Conservation (phyloP, 2,797 vertebrate species). For the Periophthalmus magnuspinnatus region DNA sequence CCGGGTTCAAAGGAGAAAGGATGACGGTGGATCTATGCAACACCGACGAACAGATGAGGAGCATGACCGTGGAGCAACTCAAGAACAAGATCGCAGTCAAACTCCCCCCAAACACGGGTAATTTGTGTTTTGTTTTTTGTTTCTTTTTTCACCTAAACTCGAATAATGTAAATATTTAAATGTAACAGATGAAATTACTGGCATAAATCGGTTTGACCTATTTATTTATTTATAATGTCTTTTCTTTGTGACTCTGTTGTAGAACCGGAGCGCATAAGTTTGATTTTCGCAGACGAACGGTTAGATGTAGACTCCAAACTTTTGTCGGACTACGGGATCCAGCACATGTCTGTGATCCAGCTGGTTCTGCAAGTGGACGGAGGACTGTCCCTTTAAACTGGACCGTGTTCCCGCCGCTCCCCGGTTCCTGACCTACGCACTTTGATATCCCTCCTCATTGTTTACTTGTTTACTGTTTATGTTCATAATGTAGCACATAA, state of each 20-base stretch:
- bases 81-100: slow-evolving; percentile 57
- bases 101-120: slow-evolving; percentile 55
- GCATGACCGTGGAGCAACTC: slow-evolving; percentile 54
- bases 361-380: slow-evolving; percentile 61
- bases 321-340: slow-evolving; percentile 54
- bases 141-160: too few relatives aligned
- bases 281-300: slow-evolving; percentile 57
- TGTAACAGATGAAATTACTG: too few relatives aligned
- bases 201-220: background rate
- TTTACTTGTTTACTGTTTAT: too few relatives aligned
- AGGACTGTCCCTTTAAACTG: slow-evolving; percentile 35
- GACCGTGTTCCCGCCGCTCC: background rate
- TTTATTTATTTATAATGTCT: background rate
- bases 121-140: too few relatives aligned
- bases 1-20: slow-evolving; percentile 57
- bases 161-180: background rate
- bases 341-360: slow-evolving; percentile 60
- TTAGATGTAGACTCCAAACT: slow-evolving; percentile 30
- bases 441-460: background rate
- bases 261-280: slow-evolving; percentile 20
- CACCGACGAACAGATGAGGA: slow-evolving; percentile 60
- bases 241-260: background rate
- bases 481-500: background rate
- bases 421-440: background rate
- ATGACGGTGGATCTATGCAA: slow-evolving; percentile 57